Conservation (phyloP, 2,113 vertebrate species). For the Myrmophylax atrothorax region DNA sequence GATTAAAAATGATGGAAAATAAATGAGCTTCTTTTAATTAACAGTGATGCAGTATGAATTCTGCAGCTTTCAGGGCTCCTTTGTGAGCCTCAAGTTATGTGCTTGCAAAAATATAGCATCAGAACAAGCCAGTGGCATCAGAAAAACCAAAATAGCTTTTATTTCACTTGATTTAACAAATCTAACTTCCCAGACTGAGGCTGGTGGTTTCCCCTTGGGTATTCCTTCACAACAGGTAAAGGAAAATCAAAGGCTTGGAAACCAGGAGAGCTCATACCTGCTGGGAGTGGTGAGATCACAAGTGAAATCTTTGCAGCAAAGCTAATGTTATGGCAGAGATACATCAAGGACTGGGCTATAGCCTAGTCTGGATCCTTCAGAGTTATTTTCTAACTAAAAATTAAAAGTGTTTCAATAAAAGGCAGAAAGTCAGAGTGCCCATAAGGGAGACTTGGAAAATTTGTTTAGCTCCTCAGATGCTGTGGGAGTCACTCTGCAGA, state of each 20-base stretch:
- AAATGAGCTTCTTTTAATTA: not conserved
- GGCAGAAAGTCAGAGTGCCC: not conserved
- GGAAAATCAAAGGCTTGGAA: conserved; percentile 4
- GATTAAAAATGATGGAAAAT: not conserved
- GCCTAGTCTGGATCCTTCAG: not conserved
- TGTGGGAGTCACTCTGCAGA: not conserved
- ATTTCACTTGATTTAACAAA: not conserved
- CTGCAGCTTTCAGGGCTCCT: not conserved
- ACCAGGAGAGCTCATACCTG: not conserved
- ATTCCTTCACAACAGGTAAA: not conserved
- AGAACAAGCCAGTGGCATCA: not conserved
- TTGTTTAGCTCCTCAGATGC: not conserved
- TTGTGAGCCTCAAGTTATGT: not conserved
- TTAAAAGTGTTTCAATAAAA: not conserved
- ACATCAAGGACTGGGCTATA: not conserved
- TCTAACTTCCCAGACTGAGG: not conserved
- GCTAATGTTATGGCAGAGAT: not conserved
- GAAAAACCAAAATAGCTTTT: not conserved
- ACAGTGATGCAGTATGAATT: not conserved
- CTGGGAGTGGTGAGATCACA: not conserved
- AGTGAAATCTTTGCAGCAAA: not conserved
- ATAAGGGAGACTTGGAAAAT: not conserved
- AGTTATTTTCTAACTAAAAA: not conserved
- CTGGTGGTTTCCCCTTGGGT: not conserved
- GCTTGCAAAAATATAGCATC: not conserved